Percentiles rank a stretch among this genome's conserved stretches.
These are phyloP conservation scores for Grammomys surdaster DNA, from an alignment of 2,113 vertebrate genomes.

Conservation along the genomic window DNA sequence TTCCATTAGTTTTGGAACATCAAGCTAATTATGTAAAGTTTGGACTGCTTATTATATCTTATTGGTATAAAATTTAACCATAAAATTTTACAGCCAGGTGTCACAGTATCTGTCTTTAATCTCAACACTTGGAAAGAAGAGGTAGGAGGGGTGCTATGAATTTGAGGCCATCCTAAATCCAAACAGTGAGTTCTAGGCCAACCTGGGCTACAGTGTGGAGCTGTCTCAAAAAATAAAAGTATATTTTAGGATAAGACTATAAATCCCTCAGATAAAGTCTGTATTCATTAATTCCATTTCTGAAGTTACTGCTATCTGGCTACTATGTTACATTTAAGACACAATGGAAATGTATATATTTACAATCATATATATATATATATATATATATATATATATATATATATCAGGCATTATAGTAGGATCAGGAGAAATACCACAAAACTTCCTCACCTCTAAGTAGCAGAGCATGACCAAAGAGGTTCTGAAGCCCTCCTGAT, in stretches of 20 bases:
- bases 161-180: background rate
- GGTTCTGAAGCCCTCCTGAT: background rate
- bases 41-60: background rate
- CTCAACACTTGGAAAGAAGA: background rate
- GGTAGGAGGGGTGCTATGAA: too few relatives aligned
- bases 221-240: background rate
- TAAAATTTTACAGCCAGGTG: background rate
- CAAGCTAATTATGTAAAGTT: slow-evolving; percentile 31
- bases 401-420: background rate
- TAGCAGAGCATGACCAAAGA: background rate
- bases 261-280: slow-evolving; percentile 25
- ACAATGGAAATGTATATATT: background rate
- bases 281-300: slow-evolving; percentile 25
- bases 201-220: background rate
- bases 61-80: slow-evolving; percentile 7
- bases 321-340: background rate
- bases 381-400: too few relatives aligned
- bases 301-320: background rate
- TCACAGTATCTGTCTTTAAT: background rate
- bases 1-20: background rate
- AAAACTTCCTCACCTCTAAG: background rate
- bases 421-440: background rate
- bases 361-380: background rate
- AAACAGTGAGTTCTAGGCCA: background rate
- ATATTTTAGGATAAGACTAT: slow-evolving; percentile 51